Evolutionary conservation across 1,140 invertebrate species (phyloP).

Genomic region (Ostrea edulis): DNA sequence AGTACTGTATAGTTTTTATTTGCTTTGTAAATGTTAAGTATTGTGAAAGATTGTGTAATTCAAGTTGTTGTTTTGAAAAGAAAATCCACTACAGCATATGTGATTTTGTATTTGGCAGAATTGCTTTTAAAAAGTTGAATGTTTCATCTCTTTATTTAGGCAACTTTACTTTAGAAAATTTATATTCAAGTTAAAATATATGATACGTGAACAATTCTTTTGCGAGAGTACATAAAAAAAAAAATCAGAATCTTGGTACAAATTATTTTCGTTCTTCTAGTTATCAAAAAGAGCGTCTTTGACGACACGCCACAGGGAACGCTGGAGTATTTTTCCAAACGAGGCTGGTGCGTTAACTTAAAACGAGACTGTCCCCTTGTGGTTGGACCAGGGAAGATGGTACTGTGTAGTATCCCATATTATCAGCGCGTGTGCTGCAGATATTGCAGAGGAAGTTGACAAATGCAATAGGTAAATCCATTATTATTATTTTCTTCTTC

Average conservation of each 20-base stretch:
- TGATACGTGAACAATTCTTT: too few relatives aligned
- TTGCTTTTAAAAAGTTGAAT: too few relatives aligned
- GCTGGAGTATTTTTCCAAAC: constrained; percentile 7
- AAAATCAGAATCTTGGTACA: neutral
- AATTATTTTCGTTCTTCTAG: neutral
- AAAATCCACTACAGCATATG: too few relatives aligned
- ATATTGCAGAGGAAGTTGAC: neutral
- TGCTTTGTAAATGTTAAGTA: neutral
- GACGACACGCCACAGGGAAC: neutral
- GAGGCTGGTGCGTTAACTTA: neutral
- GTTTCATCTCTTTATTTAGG: neutral
- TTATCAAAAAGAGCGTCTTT: constrained; percentile 11
- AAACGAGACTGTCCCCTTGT: neutral
- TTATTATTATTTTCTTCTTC: neutral
- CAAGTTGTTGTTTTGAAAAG: too few relatives aligned
- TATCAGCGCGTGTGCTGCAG: neutral
- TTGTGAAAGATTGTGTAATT: too few relatives aligned
- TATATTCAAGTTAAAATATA: too few relatives aligned
- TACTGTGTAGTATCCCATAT: neutral
- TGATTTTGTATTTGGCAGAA: neutral
- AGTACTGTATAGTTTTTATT: neutral
- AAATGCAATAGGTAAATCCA: neutral
- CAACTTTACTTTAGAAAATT: too few relatives aligned
- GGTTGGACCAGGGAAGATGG: neutral
- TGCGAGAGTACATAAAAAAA: too few relatives aligned